These are phyloP conservation scores for Drosophila longiperda DNA, from an alignment of 2,888 invertebrate species.

Conservation along the genomic window DNA sequence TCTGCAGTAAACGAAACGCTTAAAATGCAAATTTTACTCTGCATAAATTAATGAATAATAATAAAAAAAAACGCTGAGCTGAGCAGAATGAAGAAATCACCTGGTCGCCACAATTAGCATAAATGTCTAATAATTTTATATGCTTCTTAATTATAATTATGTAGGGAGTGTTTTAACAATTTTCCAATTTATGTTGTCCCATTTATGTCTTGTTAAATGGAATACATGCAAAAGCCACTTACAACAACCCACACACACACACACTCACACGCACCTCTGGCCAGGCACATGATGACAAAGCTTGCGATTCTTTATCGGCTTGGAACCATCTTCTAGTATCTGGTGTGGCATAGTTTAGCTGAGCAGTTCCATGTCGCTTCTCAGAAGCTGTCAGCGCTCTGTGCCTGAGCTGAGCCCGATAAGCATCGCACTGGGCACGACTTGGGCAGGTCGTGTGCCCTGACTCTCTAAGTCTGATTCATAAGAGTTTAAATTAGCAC, in stretches of 20 bases:
- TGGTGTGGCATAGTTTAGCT: conserved; percentile 32
- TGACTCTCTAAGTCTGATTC: conserved; percentile 45
- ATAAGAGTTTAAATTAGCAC: conserved; percentile 46
- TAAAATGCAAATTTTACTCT: conserved; percentile 71
- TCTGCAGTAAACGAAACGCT: conserved; percentile 42
- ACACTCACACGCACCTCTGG: neutral
- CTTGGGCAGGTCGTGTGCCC: conserved; percentile 13
- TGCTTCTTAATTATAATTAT: conserved; percentile 68
- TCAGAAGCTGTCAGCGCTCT: conserved; percentile 53
- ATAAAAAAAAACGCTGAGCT: conserved; percentile 12
- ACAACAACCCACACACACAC: conserved; percentile 8
- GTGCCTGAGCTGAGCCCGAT: conserved; percentile 29
- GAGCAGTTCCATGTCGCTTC: conserved; percentile 37
- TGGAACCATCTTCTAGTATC: conserved; percentile 22
- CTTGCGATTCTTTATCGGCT: conserved; percentile 21
- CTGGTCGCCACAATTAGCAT: conserved; percentile 70
- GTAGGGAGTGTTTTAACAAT: neutral
- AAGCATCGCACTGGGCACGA: conserved; percentile 40
- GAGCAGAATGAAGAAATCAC: conserved; percentile 72
- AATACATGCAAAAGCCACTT: conserved; percentile 41
- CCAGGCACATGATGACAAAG: conserved; percentile 19
- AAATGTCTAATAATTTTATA: conserved; percentile 70
- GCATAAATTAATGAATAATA: conserved; percentile 60
- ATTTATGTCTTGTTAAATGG: conserved; percentile 26
- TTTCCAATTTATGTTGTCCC: conserved; percentile 28